These are phyloP conservation scores for Sterrhoptilus dennistouni DNA, from an alignment of 2,113 vertebrate genomes.

Conservation along the genomic window DNA sequence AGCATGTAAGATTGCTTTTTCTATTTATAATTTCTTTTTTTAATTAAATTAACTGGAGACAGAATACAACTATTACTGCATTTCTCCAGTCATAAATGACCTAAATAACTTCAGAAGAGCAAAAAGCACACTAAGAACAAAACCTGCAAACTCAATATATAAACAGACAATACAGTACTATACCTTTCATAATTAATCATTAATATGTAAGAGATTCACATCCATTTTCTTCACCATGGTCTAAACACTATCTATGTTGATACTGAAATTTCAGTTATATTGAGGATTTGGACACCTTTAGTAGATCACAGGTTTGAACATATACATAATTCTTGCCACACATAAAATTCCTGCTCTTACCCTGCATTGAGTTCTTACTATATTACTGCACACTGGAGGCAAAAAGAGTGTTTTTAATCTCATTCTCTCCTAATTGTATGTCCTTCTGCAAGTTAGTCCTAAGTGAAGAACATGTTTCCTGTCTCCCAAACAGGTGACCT, in stretches of 20 bases:
- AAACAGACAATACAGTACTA: background rate
- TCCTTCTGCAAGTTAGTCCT: background rate
- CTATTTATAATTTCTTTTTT: constrained; percentile 12
- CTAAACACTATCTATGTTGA: background rate
- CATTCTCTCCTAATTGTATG: background rate
- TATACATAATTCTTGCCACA: background rate
- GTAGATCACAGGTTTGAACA: background rate
- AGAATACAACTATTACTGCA: background rate
- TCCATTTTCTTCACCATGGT: background rate
- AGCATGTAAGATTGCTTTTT: background rate
- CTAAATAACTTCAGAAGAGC: background rate
- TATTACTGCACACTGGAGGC: background rate
- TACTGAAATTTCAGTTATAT: background rate
- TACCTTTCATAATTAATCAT: background rate
- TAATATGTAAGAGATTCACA: background rate
- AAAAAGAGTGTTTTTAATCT: background rate
- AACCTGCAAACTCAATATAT: background rate
- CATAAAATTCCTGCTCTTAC: background rate
- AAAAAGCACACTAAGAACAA: background rate
- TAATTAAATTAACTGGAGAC: background rate
- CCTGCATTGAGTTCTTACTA: background rate
- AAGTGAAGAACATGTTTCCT: background rate
- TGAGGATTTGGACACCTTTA: background rate
- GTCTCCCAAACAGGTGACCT: background rate
- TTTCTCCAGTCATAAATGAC: constrained; percentile 4